phyloP scores from a whole-genome alignment of 2,797 vertebrate species.

The Okamejei kenojei region DNA sequence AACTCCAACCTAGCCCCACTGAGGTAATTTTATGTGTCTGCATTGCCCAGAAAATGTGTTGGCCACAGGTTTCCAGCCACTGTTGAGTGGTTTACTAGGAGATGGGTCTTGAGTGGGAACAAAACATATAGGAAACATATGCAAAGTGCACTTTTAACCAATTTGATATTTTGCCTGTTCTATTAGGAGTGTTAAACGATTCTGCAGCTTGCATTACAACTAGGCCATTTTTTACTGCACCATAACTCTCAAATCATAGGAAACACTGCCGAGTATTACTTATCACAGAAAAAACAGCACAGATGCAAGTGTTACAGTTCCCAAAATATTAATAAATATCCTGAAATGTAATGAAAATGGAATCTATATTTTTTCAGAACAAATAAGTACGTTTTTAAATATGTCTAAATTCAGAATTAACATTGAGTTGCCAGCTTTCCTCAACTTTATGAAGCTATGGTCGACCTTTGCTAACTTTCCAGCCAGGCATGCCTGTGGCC shows the following conservation, averaged over 20 bases:
- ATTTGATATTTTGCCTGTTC: background rate
- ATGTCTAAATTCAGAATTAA: background rate
- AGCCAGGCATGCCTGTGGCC: background rate
- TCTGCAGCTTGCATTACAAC: background rate
- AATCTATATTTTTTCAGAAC: background rate
- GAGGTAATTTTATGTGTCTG: background rate
- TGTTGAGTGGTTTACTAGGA: background rate
- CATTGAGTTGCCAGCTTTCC: background rate
- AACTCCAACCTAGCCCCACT: background rate
- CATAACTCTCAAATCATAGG: background rate
- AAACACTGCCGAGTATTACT: background rate
- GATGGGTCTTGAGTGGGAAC: background rate
- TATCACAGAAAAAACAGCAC: background rate
- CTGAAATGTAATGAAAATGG: background rate
- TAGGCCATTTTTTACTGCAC: background rate
- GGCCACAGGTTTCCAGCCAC: background rate
- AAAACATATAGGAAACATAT: background rate
- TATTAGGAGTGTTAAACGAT: background rate
- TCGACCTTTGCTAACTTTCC: background rate
- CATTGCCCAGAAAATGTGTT: background rate
- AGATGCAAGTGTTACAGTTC: background rate
- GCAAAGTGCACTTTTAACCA: background rate
- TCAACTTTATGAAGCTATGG: background rate
- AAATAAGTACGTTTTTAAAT: background rate
- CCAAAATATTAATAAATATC: background rate